Conservation (phyloP, 2,888 invertebrate species). For the Chrysodeixis includens region DNA sequence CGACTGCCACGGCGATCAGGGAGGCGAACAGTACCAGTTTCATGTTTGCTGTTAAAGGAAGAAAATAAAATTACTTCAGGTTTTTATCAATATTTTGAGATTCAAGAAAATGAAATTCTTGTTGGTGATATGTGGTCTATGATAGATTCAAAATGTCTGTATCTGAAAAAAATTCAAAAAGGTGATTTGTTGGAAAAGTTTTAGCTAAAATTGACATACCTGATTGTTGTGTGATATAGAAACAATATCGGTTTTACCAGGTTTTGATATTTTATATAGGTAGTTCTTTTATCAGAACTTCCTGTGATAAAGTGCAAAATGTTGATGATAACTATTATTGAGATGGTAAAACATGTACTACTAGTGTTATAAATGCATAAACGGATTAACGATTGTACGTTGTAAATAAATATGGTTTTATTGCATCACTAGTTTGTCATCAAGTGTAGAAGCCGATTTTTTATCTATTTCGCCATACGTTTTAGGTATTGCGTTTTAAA, state of each 20-base stretch:
- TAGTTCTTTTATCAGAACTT: background rate
- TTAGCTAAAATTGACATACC: too few species aligned
- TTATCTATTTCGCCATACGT: slow-evolving; percentile 3
- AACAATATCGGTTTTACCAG: background rate
- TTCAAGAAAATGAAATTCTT: too few species aligned
- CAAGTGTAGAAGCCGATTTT: slow-evolving; percentile 3
- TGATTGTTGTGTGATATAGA: background rate
- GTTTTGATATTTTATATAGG: background rate
- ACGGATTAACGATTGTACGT: background rate
- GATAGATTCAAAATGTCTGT: too few species aligned
- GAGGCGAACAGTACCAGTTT: background rate
- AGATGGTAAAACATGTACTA: slow-evolving; percentile 4
- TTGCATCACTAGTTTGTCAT: background rate
- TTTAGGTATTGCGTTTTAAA: background rate
- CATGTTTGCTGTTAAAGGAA: background rate
- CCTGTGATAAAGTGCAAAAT: background rate
- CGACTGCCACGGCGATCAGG: slow-evolving; percentile 61
- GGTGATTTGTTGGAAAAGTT: too few species aligned
- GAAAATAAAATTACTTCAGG: background rate
- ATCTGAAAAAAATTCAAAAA: too few species aligned
- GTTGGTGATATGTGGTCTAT: too few species aligned
- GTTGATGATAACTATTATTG: background rate
- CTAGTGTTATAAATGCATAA: background rate
- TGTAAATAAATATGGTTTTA: slow-evolving; percentile 4
- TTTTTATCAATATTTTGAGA: too few species aligned